These are phyloP conservation scores for Epinephelus fuscoguttatus DNA, from an alignment of 2,113 vertebrate genomes.

Conservation along the genomic window DNA sequence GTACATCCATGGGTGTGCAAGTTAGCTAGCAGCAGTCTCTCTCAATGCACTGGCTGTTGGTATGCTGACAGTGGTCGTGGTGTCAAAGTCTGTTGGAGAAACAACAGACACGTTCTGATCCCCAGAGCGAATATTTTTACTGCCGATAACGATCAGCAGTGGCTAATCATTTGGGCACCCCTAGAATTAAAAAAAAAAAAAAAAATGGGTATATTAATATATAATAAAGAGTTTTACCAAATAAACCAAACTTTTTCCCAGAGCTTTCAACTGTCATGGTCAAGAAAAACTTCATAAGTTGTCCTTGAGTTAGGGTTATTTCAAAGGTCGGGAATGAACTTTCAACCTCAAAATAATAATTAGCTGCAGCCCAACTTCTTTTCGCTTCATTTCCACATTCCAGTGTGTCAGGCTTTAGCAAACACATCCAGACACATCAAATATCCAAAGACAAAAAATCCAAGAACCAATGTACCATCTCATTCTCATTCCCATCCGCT, in stretches of 20 bases:
- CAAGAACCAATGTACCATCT: constrained; percentile 40
- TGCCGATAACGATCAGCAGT: no score
- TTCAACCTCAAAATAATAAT: background rate
- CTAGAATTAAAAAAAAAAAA: no score
- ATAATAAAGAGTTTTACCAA: background rate
- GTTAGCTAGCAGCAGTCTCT: no score
- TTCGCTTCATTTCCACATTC: constrained; percentile 34
- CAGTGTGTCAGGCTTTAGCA: constrained; percentile 7
- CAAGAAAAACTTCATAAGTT: background rate
- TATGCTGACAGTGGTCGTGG: no score
- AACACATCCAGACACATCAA: constrained; percentile 25
- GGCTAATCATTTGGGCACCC: no score
- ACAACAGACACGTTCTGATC: no score
- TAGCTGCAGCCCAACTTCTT: background rate
- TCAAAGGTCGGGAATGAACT: background rate
- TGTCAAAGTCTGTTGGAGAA: no score
- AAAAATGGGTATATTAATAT: no score
- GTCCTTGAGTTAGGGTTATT: background rate
- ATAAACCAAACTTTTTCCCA: background rate
- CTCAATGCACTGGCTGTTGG: no score
- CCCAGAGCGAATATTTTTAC: no score
- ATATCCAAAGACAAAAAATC: constrained; percentile 36
- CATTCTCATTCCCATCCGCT: constrained; percentile 47
- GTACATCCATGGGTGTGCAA: no score
- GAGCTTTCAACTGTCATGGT: background rate